phyloP scores from a whole-genome alignment of 1,140 invertebrate species.

The Nomia melanderi region DNA sequence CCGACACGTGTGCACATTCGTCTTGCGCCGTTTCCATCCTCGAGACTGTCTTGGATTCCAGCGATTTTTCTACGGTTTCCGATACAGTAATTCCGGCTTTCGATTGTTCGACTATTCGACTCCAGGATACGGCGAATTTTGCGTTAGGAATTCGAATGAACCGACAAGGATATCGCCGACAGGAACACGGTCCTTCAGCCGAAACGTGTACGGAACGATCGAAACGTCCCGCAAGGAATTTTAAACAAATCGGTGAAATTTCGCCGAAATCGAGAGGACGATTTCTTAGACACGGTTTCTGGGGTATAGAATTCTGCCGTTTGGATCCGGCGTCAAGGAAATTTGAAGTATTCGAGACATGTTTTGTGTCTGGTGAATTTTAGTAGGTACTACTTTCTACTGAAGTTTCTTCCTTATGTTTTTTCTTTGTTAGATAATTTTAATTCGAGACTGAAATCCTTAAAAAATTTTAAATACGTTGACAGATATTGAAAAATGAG shows the following conservation, averaged over 20 bases:
- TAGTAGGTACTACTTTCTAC: too few species aligned
- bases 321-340: too few species aligned
- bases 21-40: too few species aligned
- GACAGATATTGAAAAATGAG: too few species aligned
- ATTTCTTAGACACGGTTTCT: background rate
- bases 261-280: background rate
- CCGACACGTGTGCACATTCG: conserved; percentile 40
- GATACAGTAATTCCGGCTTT: background rate
- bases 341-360: too few species aligned
- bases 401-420: too few species aligned
- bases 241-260: background rate
- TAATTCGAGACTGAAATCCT: too few species aligned
- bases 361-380: too few species aligned
- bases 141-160: conserved; percentile 10
- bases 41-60: conserved; percentile 18
- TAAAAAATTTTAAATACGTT: too few species aligned
- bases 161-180: background rate
- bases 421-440: too few species aligned
- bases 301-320: background rate
- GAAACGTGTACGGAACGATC: background rate
- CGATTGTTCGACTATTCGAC: conserved; percentile 1
- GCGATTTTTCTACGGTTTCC: background rate
- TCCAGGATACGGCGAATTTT: background rate
- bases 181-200: background rate
- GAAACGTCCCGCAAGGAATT: background rate